Conservation (phyloP, 92 coral and sea anemone genomes). For the Phenganax subtilis region DNA sequence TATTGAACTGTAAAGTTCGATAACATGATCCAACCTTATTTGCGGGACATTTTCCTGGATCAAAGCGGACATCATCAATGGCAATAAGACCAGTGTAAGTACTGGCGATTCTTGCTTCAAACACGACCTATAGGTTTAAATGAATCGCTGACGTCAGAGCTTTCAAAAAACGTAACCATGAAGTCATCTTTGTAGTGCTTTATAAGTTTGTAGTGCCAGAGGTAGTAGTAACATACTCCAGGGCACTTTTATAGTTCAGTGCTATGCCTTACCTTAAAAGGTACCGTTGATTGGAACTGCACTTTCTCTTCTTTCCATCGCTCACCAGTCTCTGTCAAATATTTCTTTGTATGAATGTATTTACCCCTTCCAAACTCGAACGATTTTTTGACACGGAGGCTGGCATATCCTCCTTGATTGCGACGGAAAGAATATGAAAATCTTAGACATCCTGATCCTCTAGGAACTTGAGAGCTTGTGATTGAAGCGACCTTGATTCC, state of each 20-base stretch:
- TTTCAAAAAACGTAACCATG: no score
- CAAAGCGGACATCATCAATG: constrained; percentile 23
- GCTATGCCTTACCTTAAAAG: constrained; percentile 9
- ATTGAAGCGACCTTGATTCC: background rate
- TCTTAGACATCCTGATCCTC: background rate
- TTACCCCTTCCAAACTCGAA: background rate
- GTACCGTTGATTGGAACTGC: background rate
- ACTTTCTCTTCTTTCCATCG: constrained; percentile 3
- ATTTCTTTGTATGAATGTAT: background rate
- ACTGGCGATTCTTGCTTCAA: background rate
- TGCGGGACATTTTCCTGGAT: background rate
- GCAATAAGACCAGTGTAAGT: constrained; percentile 1
- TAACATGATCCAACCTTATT: background rate
- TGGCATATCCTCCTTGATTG: background rate
- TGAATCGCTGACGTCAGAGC: no score
- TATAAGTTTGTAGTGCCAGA: background rate
- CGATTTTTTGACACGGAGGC: background rate
- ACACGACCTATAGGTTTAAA: constrained; percentile 4
- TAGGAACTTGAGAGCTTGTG: background rate
- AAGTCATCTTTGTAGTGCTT: no score
- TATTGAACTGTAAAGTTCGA: no score
- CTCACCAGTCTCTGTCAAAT: background rate
- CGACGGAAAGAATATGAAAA: constrained; percentile 1
- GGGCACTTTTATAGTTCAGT: background rate
- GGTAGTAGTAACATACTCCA: background rate